Evolutionary conservation across 1,140 invertebrate species (phyloP).

Genomic region (Eriosoma lanigerum): DNA sequence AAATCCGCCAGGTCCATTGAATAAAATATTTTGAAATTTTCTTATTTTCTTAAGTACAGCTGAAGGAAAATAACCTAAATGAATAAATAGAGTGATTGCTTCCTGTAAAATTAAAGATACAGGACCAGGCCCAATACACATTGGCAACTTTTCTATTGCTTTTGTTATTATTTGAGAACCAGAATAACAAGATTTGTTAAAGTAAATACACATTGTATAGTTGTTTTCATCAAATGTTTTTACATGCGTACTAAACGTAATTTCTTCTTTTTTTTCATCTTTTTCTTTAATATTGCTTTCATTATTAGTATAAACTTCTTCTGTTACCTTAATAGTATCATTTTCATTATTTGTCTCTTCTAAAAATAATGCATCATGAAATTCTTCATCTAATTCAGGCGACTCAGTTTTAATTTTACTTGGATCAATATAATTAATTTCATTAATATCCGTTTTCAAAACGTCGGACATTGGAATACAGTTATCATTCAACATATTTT

Average conservation of each 20-base stretch:
- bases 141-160: neutral
- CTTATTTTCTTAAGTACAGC: slow-evolving; percentile 24
- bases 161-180: neutral
- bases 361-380: slow-evolving; percentile 12
- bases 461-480: neutral
- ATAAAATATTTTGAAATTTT: slow-evolving; percentile 15
- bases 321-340: neutral
- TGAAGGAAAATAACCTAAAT: neutral
- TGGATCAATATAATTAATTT: neutral
- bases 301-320: neutral
- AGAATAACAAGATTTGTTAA: slow-evolving; percentile 38
- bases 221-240: neutral
- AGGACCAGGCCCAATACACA: slow-evolving; percentile 28
- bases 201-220: slow-evolving; percentile 35
- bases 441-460: neutral
- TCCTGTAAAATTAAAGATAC: neutral
- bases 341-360: neutral
- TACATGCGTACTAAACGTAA: neutral
- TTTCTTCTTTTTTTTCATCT: neutral
- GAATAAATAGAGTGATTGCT: neutral
- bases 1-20: slow-evolving; percentile 3
- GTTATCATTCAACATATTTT: neutral
- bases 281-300: neutral
- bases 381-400: slow-evolving; percentile 27
- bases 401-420: neutral